A percentile compares a stretch with the other conserved stretches of the same genome.
phyloP scores from a whole-genome alignment of 2,888 invertebrate genomes.

The Drosophila pseudotakahashii region DNA sequence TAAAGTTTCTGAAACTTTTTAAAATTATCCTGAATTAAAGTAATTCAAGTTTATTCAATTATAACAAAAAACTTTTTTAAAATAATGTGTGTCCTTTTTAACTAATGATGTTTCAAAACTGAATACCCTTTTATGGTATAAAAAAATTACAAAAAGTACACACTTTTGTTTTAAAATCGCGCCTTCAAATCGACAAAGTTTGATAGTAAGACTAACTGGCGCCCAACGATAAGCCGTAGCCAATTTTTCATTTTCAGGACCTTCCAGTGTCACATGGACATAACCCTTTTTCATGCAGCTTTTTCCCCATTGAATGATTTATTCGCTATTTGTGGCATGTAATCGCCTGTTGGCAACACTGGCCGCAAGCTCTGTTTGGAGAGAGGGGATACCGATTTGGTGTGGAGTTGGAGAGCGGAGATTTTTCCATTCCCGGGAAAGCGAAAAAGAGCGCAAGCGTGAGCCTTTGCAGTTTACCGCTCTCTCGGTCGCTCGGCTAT shows the following conservation, averaged over 20 bases:
- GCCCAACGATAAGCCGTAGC: no score
- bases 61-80: no score
- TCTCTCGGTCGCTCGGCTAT: slow-evolving; percentile 12
- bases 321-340: slow-evolving; percentile 14
- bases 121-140: no score
- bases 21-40: no score
- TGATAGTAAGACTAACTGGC: no score
- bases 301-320: slow-evolving; percentile 8
- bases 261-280: neutral
- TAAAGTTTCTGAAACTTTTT: no score
- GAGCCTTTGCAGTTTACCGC: slow-evolving; percentile 18
- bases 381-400: slow-evolving; percentile 10
- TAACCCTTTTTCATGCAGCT: slow-evolving; percentile 4
- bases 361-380: slow-evolving; percentile 19
- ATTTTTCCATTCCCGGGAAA: slow-evolving; percentile 48
- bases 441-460: slow-evolving; percentile 41
- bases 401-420: slow-evolving; percentile 19
- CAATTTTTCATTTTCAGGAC: neutral
- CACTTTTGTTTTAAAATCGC: no score
- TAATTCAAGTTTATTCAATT: no score
- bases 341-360: slow-evolving; percentile 32
- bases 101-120: no score
- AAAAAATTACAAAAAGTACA: no score
- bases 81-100: no score
- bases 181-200: no score